These are phyloP conservation scores for Orchesella flavescens DNA, from an alignment of 2,888 invertebrate species.

Conservation along the genomic window DNA sequence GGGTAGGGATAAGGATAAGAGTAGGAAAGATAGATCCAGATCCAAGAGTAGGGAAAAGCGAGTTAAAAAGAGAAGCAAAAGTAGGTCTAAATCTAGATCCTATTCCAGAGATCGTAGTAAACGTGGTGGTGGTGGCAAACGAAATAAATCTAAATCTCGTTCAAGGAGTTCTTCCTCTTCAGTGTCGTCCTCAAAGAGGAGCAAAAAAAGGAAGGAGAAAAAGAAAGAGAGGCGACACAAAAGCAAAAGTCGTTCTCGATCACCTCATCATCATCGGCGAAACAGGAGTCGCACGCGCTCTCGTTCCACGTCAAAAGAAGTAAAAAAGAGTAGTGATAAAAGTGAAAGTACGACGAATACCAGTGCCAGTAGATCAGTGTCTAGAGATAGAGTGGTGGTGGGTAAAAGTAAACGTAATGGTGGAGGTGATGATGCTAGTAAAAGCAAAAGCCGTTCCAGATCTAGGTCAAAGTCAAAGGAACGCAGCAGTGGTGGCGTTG, in stretches of 20 bases:
- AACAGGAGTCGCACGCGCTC: background rate
- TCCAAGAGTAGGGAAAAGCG: slow-evolving; percentile 14
- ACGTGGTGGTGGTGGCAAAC: slow-evolving; percentile 9
- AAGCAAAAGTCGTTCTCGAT: slow-evolving; percentile 45
- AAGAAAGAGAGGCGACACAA: no score
- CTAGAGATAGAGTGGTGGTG: slow-evolving; percentile 3
- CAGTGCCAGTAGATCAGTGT: slow-evolving; percentile 36
- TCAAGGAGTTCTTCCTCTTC: slow-evolving; percentile 42
- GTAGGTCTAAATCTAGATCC: slow-evolving; percentile 42
- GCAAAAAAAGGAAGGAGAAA: background rate
- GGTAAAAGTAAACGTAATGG: slow-evolving; percentile 21
- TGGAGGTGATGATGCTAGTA: no score
- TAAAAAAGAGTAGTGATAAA: background rate
- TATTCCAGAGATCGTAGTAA: slow-evolving; percentile 3
- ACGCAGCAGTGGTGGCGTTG: background rate
- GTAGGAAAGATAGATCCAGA: background rate
- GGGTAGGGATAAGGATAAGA: background rate
- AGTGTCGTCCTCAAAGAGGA: slow-evolving; percentile 16
- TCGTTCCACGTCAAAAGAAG: background rate
- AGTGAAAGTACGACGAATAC: background rate
- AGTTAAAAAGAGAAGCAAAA: slow-evolving; percentile 14
- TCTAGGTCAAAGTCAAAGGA: slow-evolving; percentile 16
- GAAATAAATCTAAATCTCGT: slow-evolving; percentile 44
- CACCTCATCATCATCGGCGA: slow-evolving; percentile 26
- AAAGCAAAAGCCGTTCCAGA: slow-evolving; percentile 33